Evolutionary conservation across 2,888 invertebrate genomes (phyloP), one percentile per base, ranked within the genome.

Genomic region (Drosophila diplacantha): DNA sequence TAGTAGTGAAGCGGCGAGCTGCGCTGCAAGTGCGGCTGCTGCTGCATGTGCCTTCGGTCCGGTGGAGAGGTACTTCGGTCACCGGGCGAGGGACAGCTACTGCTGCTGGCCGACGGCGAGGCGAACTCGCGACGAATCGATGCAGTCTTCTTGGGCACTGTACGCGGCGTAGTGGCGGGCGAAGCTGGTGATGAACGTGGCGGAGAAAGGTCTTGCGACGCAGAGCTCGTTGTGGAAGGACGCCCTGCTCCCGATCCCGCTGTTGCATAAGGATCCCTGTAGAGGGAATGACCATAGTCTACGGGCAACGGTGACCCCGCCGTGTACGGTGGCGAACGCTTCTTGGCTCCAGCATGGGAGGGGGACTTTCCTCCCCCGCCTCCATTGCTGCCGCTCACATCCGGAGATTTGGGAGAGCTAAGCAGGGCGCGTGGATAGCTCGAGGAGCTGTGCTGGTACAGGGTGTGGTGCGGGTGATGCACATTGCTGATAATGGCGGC

Each of bases 41-140:
- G 61, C 73, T 73, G 81, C 37, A 68, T 69, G 57, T 80, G 75
- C 44, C 76, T 78, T 14, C 81, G 74, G 12, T 85, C 81, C 11
- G 86, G 85, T 32, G 85, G 85, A 50, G 83, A 69, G 62, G 84
- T 73, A 73, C 76, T 67, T 50, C 79, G 75, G n/a, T 84, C 85
- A 37, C 75, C 74, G 26, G 85, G 85, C 50, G 86, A 86, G 16
- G 81, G 68, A 32, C 85, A 80, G 65, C 83, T 83, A 72, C 75
- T 64, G 87, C 76, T 59, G 85, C 80, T 72, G 41, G 80, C 74
- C 39, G 83, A 84, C 9, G 89, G 88, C 39, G 89, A 88, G 71
- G 89, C 89, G 72, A 89, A 90, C 81, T 89, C 88, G 60, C 89
- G 87, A 63, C 88, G 87, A 71, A 89, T 86, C 63, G 88, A 87